phyloP scores from a whole-genome alignment of 2,797 vertebrate genomes.

The Pachyuromys duprasi region DNA sequence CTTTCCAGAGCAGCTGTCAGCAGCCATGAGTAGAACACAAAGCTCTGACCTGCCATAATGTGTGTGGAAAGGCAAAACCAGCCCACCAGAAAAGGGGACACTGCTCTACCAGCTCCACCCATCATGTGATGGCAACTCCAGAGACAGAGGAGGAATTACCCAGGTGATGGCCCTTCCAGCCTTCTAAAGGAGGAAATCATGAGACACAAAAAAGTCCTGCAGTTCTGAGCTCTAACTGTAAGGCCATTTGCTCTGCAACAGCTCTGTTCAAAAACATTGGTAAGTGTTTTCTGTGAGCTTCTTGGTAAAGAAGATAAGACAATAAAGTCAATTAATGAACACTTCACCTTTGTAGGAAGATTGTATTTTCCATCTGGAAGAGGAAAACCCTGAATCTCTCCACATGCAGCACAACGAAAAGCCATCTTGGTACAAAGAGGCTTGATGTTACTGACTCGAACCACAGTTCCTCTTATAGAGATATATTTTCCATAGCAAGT shows the following conservation, averaged over 20 bases:
- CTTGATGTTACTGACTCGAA: conserved; percentile 96
- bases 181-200: neutral
- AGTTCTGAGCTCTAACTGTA: neutral
- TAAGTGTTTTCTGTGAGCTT: conserved; percentile 25
- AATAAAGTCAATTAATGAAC: neutral
- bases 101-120: neutral
- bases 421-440: conserved; percentile 96
- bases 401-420: conserved; percentile 92
- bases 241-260: neutral
- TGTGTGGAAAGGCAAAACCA: neutral
- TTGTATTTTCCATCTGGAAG: conserved; percentile 94
- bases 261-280: conserved; percentile 29
- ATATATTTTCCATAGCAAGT: conserved; percentile 95
- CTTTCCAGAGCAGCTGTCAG: neutral
- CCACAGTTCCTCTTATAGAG: conserved; percentile 94
- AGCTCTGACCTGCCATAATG: neutral
- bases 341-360: conserved; percentile 93
- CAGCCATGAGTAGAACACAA: neutral
- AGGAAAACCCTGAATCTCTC: conserved; percentile 89
- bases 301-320: neutral
- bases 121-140: neutral
- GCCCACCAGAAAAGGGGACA: neutral
- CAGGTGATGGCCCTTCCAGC: neutral
- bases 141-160: neutral
- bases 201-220: neutral